These are phyloP conservation scores for Pan troglodytes DNA, from an alignment of 2,113 vertebrate species.

Conservation along the genomic window DNA sequence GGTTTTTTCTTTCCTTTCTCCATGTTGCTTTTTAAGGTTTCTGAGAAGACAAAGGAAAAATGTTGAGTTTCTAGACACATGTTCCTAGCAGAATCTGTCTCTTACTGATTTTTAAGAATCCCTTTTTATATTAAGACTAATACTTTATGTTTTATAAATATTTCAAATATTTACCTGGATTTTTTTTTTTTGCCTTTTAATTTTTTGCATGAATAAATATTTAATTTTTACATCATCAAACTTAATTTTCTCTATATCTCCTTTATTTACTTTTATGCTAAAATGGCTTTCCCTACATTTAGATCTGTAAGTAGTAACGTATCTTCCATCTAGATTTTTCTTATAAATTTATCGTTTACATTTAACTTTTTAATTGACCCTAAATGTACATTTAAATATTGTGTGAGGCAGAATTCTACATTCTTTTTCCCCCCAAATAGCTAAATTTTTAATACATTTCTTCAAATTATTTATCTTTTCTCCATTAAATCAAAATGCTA, in stretches of 20 bases:
- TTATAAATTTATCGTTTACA: not conserved
- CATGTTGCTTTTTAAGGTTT: not conserved
- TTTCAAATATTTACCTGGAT: not conserved
- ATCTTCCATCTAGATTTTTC: not conserved
- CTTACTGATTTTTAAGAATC: not conserved
- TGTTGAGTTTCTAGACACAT: not conserved
- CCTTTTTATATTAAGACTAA: not conserved
- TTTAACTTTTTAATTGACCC: not conserved
- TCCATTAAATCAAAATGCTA: not conserved
- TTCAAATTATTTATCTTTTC: not conserved
- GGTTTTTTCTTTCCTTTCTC: not conserved
- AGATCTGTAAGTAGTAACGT: not conserved
- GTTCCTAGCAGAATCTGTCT: not conserved
- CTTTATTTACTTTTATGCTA: not conserved
- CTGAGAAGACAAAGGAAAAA: not conserved
- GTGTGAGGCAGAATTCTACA: not conserved
- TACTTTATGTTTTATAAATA: not conserved
- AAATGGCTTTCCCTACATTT: not conserved
- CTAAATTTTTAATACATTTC: slow-evolving; percentile 8
- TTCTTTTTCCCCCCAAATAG: not conserved
- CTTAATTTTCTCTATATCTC: not conserved
- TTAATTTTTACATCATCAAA: slow-evolving; percentile 5
- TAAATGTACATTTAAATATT: not conserved
- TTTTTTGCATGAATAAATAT: not conserved
- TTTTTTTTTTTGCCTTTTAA: not conserved